Evolutionary conservation across 1,140 invertebrate genomes (phyloP).

Genomic region (Euwallacea similis): DNA sequence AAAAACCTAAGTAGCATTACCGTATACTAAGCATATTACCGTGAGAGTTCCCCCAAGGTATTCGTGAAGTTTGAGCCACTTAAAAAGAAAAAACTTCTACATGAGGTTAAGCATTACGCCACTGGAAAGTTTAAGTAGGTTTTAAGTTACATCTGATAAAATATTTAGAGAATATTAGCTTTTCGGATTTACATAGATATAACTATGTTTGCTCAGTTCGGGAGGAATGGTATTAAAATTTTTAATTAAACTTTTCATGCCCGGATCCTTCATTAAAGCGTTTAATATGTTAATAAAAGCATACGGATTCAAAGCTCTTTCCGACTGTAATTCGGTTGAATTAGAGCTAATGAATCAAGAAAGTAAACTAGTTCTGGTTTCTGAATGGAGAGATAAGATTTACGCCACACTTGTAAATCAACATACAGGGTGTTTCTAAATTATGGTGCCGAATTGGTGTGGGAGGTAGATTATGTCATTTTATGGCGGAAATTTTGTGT

Average conservation of each 20-base stretch:
- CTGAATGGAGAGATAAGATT: too few relatives aligned
- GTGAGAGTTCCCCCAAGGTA: background rate
- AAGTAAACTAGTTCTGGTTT: too few relatives aligned
- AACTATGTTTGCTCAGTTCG: conserved; percentile 12
- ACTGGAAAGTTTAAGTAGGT: conserved; percentile 6
- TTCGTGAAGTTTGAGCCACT: conserved; percentile 10
- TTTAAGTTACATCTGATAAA: conserved; percentile 17
- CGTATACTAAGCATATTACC: too few relatives aligned
- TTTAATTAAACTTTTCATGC: conserved; percentile 14
- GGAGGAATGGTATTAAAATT: conserved; percentile 1
- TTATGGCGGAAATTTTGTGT: too few relatives aligned
- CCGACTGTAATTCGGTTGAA: background rate
- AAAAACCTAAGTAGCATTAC: too few relatives aligned
- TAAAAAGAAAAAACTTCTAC: background rate
- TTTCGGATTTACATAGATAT: conserved; percentile 15
- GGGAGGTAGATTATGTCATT: too few relatives aligned
- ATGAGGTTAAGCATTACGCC: conserved; percentile 13
- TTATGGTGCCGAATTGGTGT: too few relatives aligned
- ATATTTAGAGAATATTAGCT: conserved; percentile 11
- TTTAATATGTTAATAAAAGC: too few relatives aligned
- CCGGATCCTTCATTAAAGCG: too few relatives aligned
- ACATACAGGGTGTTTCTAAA: too few relatives aligned
- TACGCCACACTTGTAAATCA: too few relatives aligned
- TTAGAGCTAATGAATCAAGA: background rate
- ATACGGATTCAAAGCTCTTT: background rate